A percentile compares a stretch with the other conserved stretches of the same genome.
Conservation (phyloP, 2,113 vertebrate species). For the Aramus guarauna region DNA sequence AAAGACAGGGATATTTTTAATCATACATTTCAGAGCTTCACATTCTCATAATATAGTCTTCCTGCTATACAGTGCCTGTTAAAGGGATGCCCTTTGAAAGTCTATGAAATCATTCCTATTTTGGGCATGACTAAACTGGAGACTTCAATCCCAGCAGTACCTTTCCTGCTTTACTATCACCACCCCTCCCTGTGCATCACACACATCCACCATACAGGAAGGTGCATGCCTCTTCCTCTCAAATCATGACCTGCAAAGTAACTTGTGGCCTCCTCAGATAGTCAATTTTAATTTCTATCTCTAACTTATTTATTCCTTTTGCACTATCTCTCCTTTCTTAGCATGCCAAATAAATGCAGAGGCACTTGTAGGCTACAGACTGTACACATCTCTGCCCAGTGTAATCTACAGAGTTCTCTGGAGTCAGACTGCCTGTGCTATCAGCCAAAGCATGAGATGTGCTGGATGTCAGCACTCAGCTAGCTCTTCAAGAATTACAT, state of each 20-base stretch:
- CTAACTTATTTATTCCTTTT: background rate
- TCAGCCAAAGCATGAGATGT: background rate
- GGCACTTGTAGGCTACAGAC: background rate
- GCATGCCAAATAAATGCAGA: background rate
- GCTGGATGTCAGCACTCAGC: background rate
- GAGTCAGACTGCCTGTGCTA: background rate
- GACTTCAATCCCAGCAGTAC: background rate
- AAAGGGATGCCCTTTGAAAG: background rate
- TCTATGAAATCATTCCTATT: background rate
- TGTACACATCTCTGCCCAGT: background rate
- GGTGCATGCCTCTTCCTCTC: background rate
- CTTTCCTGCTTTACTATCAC: background rate
- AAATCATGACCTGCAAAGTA: background rate
- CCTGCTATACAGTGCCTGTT: background rate
- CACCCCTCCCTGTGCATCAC: background rate
- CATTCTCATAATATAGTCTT: background rate
- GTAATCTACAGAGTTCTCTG: background rate
- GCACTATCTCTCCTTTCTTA: background rate
- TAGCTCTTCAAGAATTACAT: background rate
- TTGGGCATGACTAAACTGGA: background rate
- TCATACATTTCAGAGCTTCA: background rate
- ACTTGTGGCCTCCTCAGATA: background rate
- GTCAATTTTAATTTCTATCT: background rate
- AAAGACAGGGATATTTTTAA: background rate
- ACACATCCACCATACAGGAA: background rate